These are phyloP conservation scores for Cantharis rufa DNA, from an alignment of 2,888 invertebrate genomes.

Conservation along the genomic window DNA sequence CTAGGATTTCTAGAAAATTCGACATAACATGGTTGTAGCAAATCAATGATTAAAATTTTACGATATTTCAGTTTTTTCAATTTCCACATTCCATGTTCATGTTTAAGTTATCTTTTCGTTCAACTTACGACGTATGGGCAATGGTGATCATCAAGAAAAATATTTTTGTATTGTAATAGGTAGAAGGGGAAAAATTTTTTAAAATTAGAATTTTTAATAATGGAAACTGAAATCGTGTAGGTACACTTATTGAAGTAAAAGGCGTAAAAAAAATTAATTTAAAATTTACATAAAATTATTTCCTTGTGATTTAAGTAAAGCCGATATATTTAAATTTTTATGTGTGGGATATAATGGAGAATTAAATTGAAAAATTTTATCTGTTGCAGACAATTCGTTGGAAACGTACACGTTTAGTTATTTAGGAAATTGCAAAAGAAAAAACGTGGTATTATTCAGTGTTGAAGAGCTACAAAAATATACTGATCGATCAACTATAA, in stretches of 20 bases:
- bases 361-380: not conserved
- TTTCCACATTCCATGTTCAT: no score
- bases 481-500: not conserved
- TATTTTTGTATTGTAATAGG: no score
- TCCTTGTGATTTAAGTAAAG: not conserved
- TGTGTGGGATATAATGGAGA: not conserved
- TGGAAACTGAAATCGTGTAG: no score
- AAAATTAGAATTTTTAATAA: no score
- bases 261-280: not conserved
- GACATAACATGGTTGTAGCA: not conserved
- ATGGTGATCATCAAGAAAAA: no score
- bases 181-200: no score
- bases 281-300: not conserved
- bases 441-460: not conserved
- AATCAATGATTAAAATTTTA: not conserved
- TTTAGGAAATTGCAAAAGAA: not conserved
- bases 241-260: not conserved
- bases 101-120: no score
- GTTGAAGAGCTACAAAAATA: not conserved
- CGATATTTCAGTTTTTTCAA: not conserved
- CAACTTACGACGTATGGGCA: no score
- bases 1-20: not conserved
- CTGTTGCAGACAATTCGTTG: not conserved
- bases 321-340: not conserved
- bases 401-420: not conserved